Conservation (phyloP, 1,140 invertebrate genomes). For the Pseudomyrmex pallidus region DNA sequence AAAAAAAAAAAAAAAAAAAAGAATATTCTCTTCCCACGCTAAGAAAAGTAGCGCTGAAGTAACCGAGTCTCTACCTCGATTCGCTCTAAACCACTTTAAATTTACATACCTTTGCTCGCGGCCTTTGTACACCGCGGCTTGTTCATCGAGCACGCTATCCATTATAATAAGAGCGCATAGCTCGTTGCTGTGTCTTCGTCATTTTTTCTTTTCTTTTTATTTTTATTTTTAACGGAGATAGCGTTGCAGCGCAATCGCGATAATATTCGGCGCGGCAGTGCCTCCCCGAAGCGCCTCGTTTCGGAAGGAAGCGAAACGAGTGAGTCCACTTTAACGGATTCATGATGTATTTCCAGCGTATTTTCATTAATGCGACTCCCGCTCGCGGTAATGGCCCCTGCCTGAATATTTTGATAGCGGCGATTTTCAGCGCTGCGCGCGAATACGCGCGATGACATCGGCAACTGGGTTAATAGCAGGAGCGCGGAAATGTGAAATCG, state of each 20-base stretch:
- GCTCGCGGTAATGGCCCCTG: background rate
- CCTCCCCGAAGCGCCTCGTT: background rate
- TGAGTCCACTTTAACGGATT: conserved; percentile 16
- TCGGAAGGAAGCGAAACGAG: background rate
- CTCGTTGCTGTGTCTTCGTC: background rate
- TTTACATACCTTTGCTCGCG: conserved; percentile 41
- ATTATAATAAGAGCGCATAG: conserved; percentile 41
- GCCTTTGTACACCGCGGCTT: conserved; percentile 46
- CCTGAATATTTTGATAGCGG: conserved; percentile 10
- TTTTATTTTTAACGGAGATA: too few species aligned
- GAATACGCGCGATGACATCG: conserved; percentile 6
- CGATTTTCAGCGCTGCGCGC: conserved; percentile 25
- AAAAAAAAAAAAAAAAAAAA: background rate
- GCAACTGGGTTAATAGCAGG: conserved; percentile 33
- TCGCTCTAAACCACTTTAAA: conserved; percentile 54
- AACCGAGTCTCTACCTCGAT: conserved; percentile 9
- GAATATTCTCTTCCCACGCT: background rate
- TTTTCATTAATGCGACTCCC: conserved; percentile 44
- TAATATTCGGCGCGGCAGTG: conserved; percentile 17
- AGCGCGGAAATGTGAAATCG: background rate
- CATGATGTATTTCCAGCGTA: conserved; percentile 24
- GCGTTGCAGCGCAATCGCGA: conserved; percentile 17
- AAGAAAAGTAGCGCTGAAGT: conserved; percentile 12
- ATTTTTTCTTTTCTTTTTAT: background rate
- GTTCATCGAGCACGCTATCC: conserved; percentile 42